Percentiles rank a stretch among this genome's conserved stretches.
These are phyloP conservation scores for Graptemys geographica DNA, from an alignment of 2,797 vertebrate species.

Conservation along the genomic window DNA sequence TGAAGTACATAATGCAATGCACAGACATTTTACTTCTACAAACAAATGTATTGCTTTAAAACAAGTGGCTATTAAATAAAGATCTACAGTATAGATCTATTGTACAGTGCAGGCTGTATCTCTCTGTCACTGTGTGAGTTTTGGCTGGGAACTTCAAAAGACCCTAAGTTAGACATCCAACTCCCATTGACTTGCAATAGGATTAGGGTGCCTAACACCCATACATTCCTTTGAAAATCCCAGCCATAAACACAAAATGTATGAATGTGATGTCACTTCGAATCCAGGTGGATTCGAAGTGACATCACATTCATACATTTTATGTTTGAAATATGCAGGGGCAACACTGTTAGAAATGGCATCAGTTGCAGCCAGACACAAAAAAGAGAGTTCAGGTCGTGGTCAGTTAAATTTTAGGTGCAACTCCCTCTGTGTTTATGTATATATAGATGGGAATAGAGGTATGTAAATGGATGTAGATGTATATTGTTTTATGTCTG, in stretches of 20 bases:
- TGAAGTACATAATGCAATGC: neutral
- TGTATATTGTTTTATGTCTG: neutral
- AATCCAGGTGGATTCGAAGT: neutral
- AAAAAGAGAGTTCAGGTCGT: neutral
- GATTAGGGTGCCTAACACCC: neutral
- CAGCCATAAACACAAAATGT: neutral
- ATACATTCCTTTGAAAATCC: neutral
- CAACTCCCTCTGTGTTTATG: neutral
- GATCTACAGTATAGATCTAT: neutral
- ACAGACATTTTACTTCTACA: neutral
- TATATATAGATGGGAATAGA: neutral
- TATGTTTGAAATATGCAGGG: neutral
- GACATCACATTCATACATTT: too few relatives aligned
- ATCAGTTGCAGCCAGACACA: neutral
- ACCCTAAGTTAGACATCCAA: neutral
- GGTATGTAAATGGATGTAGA: neutral
- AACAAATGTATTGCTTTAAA: neutral
- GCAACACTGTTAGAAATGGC: too few relatives aligned
- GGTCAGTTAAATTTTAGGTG: neutral
- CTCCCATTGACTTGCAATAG: neutral
- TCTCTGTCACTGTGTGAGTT: neutral
- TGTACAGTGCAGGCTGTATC: neutral
- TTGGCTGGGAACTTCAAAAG: neutral
- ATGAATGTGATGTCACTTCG: neutral
- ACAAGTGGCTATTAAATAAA: neutral